Base-by-base conservation (phyloP, 2,113 vertebrate species). In the Pitta sordida region DNA sequence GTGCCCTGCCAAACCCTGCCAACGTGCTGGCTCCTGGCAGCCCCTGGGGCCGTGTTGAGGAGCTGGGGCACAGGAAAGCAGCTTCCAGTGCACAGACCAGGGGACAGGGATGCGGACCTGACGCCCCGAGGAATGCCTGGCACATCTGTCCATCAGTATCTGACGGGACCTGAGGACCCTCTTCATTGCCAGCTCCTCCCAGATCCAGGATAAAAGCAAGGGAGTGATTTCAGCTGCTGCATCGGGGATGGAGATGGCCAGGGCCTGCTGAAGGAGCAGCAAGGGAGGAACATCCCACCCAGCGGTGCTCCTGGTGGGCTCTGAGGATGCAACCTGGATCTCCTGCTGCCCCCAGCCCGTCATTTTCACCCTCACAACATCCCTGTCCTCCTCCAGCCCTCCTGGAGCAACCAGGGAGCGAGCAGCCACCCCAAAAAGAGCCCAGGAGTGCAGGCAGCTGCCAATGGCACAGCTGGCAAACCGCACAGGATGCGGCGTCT, bases 401-500 rank as follows among this genome's bases (percentile, higher is more conserved):
- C 15, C 37, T 21, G 22, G 10, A 65, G 46, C 58, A 60, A 7
- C 6, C 3, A 0, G 2, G 6, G 8, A 32, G 6, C 23, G 17
- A 63, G 8, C 36, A 82, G 17, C 23, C 53, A 39, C 15, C 10
- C 6, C 0, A 26, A 70, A 24, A 71, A n/a, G 58, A 71, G 39
- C 44, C 26, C 48, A 37, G 44, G 34, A 64, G 20, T 0, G 0
- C 17, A 7, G 34, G 8, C 43, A 83, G 32, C 37, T 49, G 56
- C 58, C 7, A 3, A 16, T 1, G 4, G 55, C 27, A 23, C 29
- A 56, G 20, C 65, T 2, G 2, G 43, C 30, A 71, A 26, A 7
- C 2, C 4, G 19, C 29, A 7, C 0, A 3, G 30, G 3, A 4
- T 16, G 3, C 0, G 2, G 30, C 9, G 0, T 5, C 24, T 74